Conservation (phyloP, 1,140 invertebrate genomes). For the Helicoverpa armigera region DNA sequence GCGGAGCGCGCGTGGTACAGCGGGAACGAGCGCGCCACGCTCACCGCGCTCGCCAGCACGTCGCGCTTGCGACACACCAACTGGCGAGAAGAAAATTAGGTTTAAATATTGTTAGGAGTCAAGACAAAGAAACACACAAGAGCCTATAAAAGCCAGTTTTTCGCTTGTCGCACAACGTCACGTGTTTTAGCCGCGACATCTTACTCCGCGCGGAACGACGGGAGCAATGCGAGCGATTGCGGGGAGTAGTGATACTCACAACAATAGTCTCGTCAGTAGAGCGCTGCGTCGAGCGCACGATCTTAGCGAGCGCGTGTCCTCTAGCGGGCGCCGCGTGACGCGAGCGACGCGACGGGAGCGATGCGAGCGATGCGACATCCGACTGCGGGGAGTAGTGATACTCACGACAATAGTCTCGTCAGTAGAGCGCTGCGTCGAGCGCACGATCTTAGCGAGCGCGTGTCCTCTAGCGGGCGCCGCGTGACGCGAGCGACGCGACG, state of each 20-base stretch:
- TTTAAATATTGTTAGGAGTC: background rate
- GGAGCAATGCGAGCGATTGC: constrained; percentile 91
- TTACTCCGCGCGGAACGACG: constrained; percentile 89
- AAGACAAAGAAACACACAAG: background rate
- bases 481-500: constrained; percentile 92
- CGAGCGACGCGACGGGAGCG: constrained; percentile 92
- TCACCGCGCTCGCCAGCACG: constrained; percentile 92
- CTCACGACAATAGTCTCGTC: constrained; percentile 92
- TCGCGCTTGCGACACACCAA: constrained; percentile 93
- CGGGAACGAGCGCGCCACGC: constrained; percentile 93
- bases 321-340: constrained; percentile 93
- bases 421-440: constrained; percentile 87
- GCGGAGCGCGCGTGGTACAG: constrained; percentile 90
- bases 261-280: constrained; percentile 91
- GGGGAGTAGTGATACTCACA: constrained; percentile 88
- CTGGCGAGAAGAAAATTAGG: constrained; percentile 77
- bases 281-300: constrained; percentile 89
- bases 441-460: constrained; percentile 91
- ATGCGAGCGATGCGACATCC: constrained; percentile 91
- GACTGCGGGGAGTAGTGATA: constrained; percentile 84
- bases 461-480: constrained; percentile 93
- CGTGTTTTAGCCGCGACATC: too few species aligned
- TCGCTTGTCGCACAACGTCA: too few species aligned
- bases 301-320: constrained; percentile 91
- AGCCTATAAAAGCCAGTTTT: too few species aligned